Base-by-base conservation (phyloP, 2,888 invertebrate genomes). In the Elegia similella region DNA sequence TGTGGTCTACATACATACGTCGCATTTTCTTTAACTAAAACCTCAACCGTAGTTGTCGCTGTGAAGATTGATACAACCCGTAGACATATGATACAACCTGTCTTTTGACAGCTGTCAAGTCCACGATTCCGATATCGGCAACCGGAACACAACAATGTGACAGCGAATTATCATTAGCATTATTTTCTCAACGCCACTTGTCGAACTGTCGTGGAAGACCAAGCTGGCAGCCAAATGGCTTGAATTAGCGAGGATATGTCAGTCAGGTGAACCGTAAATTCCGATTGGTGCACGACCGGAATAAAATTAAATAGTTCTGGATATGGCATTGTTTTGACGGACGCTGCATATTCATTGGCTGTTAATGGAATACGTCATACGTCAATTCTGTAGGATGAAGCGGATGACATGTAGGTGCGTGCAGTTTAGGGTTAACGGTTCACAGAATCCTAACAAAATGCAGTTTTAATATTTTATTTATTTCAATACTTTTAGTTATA, bases 81-180 rank as follows among this genome's bases (percentile, higher is more conserved):
- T 23, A 23, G 23, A 23, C 5, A 2, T 23, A 23, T 23, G 23
- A 23, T 23, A 23, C 23, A 2, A 23, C 23, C 23, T 2, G 23
- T 23, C 23, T 23, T 23, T 23, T 23, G 23, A 23, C 23, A 23
- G 23, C 23, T 23, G 23, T 23, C 23, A 38, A 38, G 38, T n/a
- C 38, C n/a, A 38, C 12, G n/a, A n/a, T 38, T 3, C 38, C 12
- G 38, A n/a, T 12, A 2, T 5, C 12, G 12, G 12, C 12, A 2
- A 38, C 38, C 12, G 38, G 10, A 38, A 10, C 7, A 10, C 10
- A 38, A 10, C 38, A 38, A 38, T n/a, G 10, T n/a, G 3, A n/a
- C 38, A 2, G 1, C 12, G n/a, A 5, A 38, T 32, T 46, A 1
- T 15, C n/a, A 66, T 70, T 59, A 70, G 73, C 73, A 70, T 66